Evolutionary conservation across 2,888 invertebrate genomes (phyloP).

Genomic region (Pantelozetes paolii): DNA sequence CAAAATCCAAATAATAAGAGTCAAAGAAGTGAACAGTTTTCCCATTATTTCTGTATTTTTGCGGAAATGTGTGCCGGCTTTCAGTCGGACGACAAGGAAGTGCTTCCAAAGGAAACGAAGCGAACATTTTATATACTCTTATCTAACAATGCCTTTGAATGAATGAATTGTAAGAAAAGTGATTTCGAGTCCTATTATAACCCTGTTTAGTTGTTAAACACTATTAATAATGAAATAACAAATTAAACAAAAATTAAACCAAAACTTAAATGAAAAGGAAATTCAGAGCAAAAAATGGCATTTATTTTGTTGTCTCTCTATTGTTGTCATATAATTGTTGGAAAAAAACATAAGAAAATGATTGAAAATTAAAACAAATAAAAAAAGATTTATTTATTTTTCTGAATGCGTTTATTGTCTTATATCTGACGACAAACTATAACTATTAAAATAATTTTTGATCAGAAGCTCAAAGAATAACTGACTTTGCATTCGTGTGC

Average conservation of each 20-base stretch:
- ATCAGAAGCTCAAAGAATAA: too few species aligned
- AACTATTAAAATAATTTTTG: too few species aligned
- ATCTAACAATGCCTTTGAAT: conserved; percentile 11
- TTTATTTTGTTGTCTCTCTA: background rate
- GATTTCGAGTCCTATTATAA: conserved; percentile 1
- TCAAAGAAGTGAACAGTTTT: background rate
- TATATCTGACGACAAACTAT: too few species aligned
- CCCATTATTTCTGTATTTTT: background rate
- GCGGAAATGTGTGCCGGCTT: conserved; percentile 29
- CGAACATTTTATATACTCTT: background rate
- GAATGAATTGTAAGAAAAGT: background rate
- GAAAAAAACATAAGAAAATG: too few species aligned
- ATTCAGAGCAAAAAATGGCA: conserved; percentile 5
- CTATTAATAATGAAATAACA: background rate
- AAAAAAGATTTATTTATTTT: too few species aligned
- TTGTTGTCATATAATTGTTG: too few species aligned
- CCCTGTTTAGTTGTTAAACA: background rate
- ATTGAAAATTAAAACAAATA: too few species aligned
- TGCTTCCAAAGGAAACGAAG: conserved; percentile 4
- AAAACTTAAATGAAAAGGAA: background rate
- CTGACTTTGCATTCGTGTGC: too few species aligned
- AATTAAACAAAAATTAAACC: conserved; percentile 15
- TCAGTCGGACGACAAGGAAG: conserved; percentile 1
- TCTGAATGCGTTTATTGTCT: too few species aligned
- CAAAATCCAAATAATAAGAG: conserved; percentile 17